Evolutionary conservation across 2,888 invertebrate species (phyloP).

Genomic region (Nephrotoma flavescens): DNA sequence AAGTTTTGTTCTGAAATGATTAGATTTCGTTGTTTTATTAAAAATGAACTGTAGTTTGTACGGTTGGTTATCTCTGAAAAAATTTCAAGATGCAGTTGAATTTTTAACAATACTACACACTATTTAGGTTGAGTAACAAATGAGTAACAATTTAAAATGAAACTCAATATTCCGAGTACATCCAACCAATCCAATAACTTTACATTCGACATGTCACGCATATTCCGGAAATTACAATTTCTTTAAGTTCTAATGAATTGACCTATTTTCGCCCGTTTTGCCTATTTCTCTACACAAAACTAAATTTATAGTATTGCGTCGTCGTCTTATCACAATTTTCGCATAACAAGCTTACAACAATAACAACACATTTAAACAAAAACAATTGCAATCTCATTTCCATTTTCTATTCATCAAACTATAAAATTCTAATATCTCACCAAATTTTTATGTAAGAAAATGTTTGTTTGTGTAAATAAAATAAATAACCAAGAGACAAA

Average conservation of each 20-base stretch:
- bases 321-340: neutral
- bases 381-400: neutral
- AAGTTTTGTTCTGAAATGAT: too few species aligned
- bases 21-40: too few species aligned
- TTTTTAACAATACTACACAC: neutral
- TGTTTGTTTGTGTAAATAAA: neutral
- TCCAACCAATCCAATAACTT: neutral
- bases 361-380: neutral
- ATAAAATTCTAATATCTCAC: neutral
- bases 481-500: neutral
- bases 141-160: neutral
- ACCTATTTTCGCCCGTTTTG: neutral
- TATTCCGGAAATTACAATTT: neutral
- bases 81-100: too few species aligned
- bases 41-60: too few species aligned
- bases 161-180: neutral
- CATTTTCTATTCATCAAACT: neutral
- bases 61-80: too few species aligned
- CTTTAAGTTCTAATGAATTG: neutral
- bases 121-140: neutral
- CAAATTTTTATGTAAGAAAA: neutral
- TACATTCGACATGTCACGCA: neutral
- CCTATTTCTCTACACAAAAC: neutral
- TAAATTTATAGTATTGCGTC: neutral
- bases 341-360: neutral